A percentile compares a stretch with the other conserved stretches of the same genome.
These are phyloP conservation scores for Pyrgilauda ruficollis DNA, from an alignment of 2,113 vertebrate genomes.

Conservation along the genomic window DNA sequence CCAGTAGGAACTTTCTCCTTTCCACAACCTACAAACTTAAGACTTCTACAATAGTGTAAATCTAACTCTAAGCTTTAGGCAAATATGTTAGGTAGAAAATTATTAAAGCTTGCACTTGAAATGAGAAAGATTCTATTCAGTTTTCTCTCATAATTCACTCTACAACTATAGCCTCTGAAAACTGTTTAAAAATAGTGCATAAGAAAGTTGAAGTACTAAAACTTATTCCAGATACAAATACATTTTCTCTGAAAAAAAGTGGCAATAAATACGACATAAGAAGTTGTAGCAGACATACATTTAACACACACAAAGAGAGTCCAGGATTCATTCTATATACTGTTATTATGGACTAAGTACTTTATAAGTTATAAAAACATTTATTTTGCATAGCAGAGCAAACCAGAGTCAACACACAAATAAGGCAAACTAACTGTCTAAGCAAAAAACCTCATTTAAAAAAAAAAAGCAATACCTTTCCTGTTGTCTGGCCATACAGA, in stretches of 20 bases:
- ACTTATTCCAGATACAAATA: neutral
- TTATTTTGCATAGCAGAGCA: neutral
- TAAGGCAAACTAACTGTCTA: neutral
- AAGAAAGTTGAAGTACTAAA: neutral
- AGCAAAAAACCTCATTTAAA: neutral
- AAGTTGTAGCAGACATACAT: neutral
- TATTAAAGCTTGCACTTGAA: neutral
- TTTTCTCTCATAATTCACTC: neutral
- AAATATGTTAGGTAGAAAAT: neutral
- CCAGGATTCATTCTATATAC: neutral
- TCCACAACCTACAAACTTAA: neutral
- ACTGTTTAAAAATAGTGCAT: neutral
- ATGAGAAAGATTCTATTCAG: neutral
- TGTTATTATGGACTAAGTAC: neutral
- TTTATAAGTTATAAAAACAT: neutral
- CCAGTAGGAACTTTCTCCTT: neutral
- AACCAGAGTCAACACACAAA: neutral
- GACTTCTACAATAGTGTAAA: neutral
- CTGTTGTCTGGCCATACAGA: conserved; percentile 94
- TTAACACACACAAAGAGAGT: neutral
- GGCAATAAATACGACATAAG: neutral
- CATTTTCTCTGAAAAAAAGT: neutral
- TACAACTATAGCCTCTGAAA: neutral
- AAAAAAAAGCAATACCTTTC: conserved; percentile 82
- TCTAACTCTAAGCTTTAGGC: neutral